Percentiles rank a stretch among this genome's conserved stretches.
These are phyloP conservation scores for Trichonephila clavipes DNA, from an alignment of 1,140 invertebrate species.

Conservation along the genomic window DNA sequence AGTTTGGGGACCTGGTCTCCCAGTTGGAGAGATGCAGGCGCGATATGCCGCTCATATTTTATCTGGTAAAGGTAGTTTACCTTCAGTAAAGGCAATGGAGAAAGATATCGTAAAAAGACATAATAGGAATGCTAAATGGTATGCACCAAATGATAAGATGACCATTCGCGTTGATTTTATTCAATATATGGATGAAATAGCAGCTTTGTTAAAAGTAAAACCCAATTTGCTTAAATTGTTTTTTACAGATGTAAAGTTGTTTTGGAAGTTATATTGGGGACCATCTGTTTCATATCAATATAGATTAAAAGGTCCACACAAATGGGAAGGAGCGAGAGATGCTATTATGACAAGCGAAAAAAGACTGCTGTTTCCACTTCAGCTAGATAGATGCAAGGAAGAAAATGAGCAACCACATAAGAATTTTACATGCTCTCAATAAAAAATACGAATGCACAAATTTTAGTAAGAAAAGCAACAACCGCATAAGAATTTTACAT, in stretches of 20 bases:
- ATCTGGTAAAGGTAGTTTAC: slow-evolving; percentile 69
- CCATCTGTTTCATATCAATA: slow-evolving; percentile 81
- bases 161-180: slow-evolving; percentile 76
- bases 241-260: slow-evolving; percentile 77
- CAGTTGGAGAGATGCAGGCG: slow-evolving; percentile 82
- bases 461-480: not conserved
- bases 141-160: slow-evolving; percentile 75
- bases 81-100: slow-evolving; percentile 73
- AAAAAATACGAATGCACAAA: too few relatives aligned
- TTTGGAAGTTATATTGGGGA: slow-evolving; percentile 79
- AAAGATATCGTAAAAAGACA: slow-evolving; percentile 77
- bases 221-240: slow-evolving; percentile 76
- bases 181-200: slow-evolving; percentile 76
- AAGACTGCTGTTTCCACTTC: slow-evolving; percentile 68
- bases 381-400: not conserved
- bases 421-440: not conserved
- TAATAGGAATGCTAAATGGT: slow-evolving; percentile 54
- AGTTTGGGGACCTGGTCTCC: slow-evolving; percentile 82
- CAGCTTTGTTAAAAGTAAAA: slow-evolving; percentile 54
- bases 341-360: slow-evolving; percentile 78
- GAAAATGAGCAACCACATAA: not conserved
- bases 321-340: slow-evolving; percentile 80
- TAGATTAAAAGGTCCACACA: slow-evolving; percentile 80
- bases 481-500: not conserved
- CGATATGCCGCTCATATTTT: slow-evolving; percentile 76